Conservation (phyloP, 2,797 vertebrate species). For the Lemur catta region DNA sequence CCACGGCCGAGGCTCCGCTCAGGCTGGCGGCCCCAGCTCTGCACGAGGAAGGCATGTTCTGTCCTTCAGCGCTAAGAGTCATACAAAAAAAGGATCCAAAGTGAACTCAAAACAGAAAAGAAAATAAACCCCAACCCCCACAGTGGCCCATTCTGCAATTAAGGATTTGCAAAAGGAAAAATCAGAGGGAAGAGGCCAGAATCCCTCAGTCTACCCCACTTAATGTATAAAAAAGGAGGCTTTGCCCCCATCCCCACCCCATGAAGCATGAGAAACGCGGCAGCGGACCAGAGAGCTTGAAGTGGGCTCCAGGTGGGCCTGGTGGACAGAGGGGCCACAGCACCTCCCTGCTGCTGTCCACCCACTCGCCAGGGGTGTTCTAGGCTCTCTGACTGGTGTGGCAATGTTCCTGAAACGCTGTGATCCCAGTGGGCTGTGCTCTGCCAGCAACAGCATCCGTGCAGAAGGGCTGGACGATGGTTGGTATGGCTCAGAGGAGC, state of each 20-base stretch:
- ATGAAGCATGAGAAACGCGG: slow-evolving; percentile 84
- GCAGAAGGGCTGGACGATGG: slow-evolving; percentile 86
- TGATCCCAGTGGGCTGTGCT: slow-evolving; percentile 83
- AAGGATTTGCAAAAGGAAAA: slow-evolving; percentile 82
- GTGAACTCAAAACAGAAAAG: slow-evolving; percentile 70
- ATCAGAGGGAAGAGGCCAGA: slow-evolving; percentile 81
- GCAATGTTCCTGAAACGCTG: slow-evolving; percentile 84
- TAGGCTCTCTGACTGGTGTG: slow-evolving; percentile 76
- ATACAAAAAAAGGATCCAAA: slow-evolving; percentile 44
- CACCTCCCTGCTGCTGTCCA: slow-evolving; percentile 56
- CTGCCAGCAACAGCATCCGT: slow-evolving; percentile 81
- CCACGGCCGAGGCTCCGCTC: background rate
- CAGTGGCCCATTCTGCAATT: slow-evolving; percentile 80
- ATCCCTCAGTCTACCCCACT: slow-evolving; percentile 81
- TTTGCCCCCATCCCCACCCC: slow-evolving; percentile 82
- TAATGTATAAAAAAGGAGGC: slow-evolving; percentile 83
- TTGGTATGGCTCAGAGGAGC: slow-evolving; percentile 90
- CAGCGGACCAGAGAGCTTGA: slow-evolving; percentile 74
- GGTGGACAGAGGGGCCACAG: slow-evolving; percentile 52
- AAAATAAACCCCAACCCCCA: slow-evolving; percentile 74
- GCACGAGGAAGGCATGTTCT: slow-evolving; percentile 15
- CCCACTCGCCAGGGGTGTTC: slow-evolving; percentile 68
- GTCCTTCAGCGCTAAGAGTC: slow-evolving; percentile 41
- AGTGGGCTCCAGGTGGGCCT: slow-evolving; percentile 43
- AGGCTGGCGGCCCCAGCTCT: slow-evolving; percentile 3